Percentiles rank a stretch among this genome's conserved stretches.
phyloP scores from a whole-genome alignment of 2,113 vertebrate species.

The Proterorhinus semilunaris region DNA sequence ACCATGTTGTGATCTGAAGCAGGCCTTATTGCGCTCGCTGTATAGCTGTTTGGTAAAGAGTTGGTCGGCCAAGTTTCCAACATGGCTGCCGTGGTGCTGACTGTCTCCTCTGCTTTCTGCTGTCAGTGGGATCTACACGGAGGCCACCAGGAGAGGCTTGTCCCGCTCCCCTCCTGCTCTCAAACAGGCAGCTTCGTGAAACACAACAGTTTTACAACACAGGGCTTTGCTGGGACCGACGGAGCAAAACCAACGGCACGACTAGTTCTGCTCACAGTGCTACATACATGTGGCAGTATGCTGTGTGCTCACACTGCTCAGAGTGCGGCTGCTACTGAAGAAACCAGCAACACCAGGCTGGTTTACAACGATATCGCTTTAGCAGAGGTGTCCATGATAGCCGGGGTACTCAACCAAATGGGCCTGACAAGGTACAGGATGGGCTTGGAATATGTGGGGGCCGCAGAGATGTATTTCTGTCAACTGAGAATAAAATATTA shows the following conservation, averaged over 20 bases:
- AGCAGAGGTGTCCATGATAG: conserved; percentile 52
- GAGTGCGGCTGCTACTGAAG: conserved; percentile 48
- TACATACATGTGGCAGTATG: conserved; percentile 71
- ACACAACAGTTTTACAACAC: conserved; percentile 48
- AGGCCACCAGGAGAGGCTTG: conserved; percentile 26
- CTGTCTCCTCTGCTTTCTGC: neutral
- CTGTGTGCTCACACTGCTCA: conserved; percentile 59
- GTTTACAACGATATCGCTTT: conserved; percentile 65
- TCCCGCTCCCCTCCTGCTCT: conserved; percentile 50
- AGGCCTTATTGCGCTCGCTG: too few species aligned
- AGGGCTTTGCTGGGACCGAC: conserved; percentile 32
- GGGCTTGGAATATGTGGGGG: neutral
- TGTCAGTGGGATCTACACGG: conserved; percentile 4
- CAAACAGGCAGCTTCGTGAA: conserved; percentile 75
- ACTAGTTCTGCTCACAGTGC: conserved; percentile 54
- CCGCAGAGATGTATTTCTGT: too few species aligned
- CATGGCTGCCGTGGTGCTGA: neutral
- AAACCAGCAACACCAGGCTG: conserved; percentile 51
- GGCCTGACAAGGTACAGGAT: neutral
- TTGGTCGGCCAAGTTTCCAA: neutral
- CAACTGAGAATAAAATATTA: neutral
- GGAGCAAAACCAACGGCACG: conserved; percentile 63
- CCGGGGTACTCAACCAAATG: neutral
- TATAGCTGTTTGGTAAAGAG: too few species aligned
- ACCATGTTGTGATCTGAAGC: too few species aligned